phyloP scores from a whole-genome alignment of 2,888 invertebrate species.

The Ectropis crepuscularia region DNA sequence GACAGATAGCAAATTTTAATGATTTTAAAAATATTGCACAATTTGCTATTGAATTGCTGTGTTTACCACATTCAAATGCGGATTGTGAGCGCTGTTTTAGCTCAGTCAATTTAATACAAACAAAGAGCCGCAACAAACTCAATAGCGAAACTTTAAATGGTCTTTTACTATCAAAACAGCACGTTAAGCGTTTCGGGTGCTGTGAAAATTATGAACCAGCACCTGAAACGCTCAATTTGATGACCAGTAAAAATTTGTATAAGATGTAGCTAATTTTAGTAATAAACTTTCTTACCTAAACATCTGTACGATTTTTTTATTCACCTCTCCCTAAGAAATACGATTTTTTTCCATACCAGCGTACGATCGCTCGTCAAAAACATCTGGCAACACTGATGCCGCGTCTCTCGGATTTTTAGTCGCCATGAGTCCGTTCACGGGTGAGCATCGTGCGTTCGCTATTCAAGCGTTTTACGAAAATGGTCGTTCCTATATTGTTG shows the following conservation, averaged over 20 bases:
- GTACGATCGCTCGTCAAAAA: background rate
- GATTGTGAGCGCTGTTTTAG: too few species aligned
- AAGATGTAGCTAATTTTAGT: background rate
- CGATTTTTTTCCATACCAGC: background rate
- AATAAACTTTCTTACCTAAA: background rate
- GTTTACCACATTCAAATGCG: too few species aligned
- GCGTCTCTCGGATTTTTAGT: too few species aligned
- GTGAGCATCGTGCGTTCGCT: too few species aligned
- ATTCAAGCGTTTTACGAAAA: too few species aligned
- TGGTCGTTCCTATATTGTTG: too few species aligned
- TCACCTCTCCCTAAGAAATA: background rate
- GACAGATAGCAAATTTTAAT: background rate
- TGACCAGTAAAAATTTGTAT: background rate
- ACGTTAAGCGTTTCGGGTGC: background rate
- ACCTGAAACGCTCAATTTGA: background rate
- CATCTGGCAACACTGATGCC: background rate
- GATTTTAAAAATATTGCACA: constrained; percentile 5
- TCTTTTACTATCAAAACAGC: background rate
- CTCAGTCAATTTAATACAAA: too few species aligned
- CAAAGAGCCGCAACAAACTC: too few species aligned
- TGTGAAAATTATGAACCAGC: constrained; percentile 2
- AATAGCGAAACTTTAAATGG: too few species aligned
- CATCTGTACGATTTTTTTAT: background rate
- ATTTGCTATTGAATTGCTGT: background rate
- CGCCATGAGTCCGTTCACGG: too few species aligned